These are phyloP conservation scores for Hucho hucho DNA, from an alignment of 2,113 vertebrate species.

Conservation along the genomic window DNA sequence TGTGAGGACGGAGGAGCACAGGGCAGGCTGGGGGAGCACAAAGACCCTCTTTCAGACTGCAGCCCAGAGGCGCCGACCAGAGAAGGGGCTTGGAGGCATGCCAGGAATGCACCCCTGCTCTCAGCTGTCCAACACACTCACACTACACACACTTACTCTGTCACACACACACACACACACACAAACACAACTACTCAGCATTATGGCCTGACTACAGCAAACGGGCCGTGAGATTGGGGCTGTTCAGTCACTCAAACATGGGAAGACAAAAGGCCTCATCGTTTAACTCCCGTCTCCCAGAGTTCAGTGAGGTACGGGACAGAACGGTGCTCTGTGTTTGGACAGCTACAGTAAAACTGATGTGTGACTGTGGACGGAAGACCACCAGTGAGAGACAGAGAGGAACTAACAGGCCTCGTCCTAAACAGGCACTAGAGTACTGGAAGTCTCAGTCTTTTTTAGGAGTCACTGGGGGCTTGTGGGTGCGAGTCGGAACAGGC, in stretches of 20 bases:
- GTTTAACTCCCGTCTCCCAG: neutral
- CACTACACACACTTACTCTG: constrained; percentile 5
- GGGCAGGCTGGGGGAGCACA: constrained; percentile 44
- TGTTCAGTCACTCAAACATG: constrained; percentile 25
- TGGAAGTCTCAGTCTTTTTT: constrained; percentile 13
- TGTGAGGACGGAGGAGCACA: constrained; percentile 38
- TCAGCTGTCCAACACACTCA: constrained; percentile 67
- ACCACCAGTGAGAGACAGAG: constrained; percentile 1
- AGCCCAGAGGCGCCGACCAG: constrained; percentile 33
- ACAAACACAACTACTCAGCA: constrained; percentile 14
- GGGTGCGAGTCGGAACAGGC: constrained; percentile 63
- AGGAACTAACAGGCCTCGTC: neutral
- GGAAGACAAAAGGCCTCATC: constrained; percentile 12
- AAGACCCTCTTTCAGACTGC: constrained; percentile 41
- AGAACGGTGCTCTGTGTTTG: neutral
- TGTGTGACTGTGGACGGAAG: neutral
- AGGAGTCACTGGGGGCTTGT: constrained; percentile 5
- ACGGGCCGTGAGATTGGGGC: constrained; percentile 8
- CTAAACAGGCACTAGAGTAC: constrained; percentile 21
- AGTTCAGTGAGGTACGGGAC: constrained; percentile 1
- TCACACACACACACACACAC: constrained; percentile 14
- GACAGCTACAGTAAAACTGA: constrained; percentile 13
- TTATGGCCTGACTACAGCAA: constrained; percentile 42
- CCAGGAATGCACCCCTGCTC: constrained; percentile 65
- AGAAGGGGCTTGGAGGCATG: constrained; percentile 60